Conservation (phyloP, 2,113 vertebrate genomes). For the Rissa tridactyla region DNA sequence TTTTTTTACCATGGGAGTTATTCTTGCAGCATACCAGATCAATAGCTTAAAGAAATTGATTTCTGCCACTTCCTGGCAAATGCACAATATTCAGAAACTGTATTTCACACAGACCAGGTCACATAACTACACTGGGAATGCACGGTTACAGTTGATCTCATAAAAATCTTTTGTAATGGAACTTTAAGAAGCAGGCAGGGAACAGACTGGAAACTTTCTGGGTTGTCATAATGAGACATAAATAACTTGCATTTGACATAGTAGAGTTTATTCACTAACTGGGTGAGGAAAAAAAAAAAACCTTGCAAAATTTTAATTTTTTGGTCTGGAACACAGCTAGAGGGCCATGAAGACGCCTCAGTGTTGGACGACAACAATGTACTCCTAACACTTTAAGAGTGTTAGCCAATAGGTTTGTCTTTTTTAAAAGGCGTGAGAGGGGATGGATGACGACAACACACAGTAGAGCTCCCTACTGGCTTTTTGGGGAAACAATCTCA, state of each 20-base stretch:
- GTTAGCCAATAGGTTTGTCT: not conserved
- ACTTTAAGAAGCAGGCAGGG: not conserved
- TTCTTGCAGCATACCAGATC: not conserved
- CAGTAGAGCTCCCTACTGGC: not conserved
- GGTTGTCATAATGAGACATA: not conserved
- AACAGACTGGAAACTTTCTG: not conserved
- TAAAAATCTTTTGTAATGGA: not conserved
- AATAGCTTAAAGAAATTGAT: not conserved
- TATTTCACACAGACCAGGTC: not conserved
- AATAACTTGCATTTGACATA: not conserved
- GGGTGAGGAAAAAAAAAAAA: not conserved
- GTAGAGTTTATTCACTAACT: not conserved
- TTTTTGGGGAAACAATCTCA: not conserved
- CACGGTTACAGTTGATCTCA: not conserved
- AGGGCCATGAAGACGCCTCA: not conserved
- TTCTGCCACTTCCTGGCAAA: not conserved
- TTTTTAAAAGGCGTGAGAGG: no score
- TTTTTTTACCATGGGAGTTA: not conserved
- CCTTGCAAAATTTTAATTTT: not conserved
- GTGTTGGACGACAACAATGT: not conserved
- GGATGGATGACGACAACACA: no score
- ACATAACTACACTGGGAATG: not conserved
- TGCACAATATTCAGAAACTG: not conserved
- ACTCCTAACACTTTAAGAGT: not conserved
- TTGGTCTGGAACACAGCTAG: not conserved